Conservation (phyloP, 2,888 invertebrate genomes). For the Meliscaeva auricollis region DNA sequence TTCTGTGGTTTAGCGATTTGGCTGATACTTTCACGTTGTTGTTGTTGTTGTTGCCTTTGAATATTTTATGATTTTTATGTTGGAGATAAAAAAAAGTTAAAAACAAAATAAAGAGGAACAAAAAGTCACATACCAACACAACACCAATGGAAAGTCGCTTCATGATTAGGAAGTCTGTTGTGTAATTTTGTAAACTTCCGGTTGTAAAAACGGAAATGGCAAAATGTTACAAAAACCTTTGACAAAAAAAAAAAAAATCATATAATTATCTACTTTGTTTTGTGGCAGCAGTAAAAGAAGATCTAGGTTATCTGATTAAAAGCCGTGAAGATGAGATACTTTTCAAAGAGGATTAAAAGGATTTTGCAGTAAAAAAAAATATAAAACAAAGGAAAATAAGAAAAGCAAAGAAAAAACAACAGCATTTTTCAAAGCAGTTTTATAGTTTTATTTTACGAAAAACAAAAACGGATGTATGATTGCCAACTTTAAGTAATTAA, state of each 20-base stretch:
- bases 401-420: too few species aligned
- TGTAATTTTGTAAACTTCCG: conserved; percentile 49
- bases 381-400: neutral
- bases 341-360: neutral
- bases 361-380: neutral
- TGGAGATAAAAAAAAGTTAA: neutral
- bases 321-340: neutral
- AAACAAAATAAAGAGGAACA: neutral
- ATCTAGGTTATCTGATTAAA: conserved; percentile 9
- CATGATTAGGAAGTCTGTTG: neutral
- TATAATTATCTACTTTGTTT: conserved; percentile 41
- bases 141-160: neutral
- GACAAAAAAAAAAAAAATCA: conserved; percentile 19
- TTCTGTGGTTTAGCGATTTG: conserved; percentile 58
- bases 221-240: conserved; percentile 13
- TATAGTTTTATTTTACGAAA: neutral
- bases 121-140: neutral
- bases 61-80: conserved; percentile 18
- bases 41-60: conserved; percentile 9
- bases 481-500: neutral
- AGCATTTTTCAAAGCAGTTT: neutral
- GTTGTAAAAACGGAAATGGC: conserved; percentile 33
- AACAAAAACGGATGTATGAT: neutral
- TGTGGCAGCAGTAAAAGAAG: conserved; percentile 1
- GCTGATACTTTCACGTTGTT: conserved; percentile 18